Conservation (phyloP, 2,797 vertebrate species). For the Sebastes kiyomatsui region DNA sequence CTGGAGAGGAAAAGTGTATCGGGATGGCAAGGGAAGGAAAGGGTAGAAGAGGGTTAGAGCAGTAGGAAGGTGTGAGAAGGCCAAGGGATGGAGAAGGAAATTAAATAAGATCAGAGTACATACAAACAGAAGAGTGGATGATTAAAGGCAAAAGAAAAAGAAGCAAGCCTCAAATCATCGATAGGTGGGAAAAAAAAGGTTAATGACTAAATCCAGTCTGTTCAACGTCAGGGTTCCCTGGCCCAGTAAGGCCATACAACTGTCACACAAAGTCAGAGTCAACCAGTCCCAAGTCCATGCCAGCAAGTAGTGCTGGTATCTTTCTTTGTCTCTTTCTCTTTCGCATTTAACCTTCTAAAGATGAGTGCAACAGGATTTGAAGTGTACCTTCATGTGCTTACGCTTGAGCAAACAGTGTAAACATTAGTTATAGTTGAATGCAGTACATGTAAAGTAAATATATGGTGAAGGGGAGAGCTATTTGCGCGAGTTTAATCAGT, state of each 20-base stretch:
- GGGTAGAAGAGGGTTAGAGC: constrained; percentile 38
- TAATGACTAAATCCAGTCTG: constrained; percentile 49
- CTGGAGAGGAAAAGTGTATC: constrained; percentile 86
- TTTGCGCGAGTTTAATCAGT: not conserved
- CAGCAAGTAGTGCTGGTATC: constrained; percentile 6
- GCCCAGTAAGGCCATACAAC: constrained; percentile 20
- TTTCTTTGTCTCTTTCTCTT: not conserved
- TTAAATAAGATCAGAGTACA: constrained; percentile 56
- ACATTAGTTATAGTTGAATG: not conserved
- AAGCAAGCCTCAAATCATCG: constrained; percentile 70
- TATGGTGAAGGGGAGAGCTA: not conserved
- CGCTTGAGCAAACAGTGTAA: not conserved
- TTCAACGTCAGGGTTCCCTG: constrained; percentile 15
- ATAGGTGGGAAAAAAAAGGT: constrained; percentile 60
- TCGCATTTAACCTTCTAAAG: not conserved
- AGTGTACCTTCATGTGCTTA: not conserved
- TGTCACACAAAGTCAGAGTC: constrained; percentile 48
- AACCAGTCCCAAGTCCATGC: constrained; percentile 13
- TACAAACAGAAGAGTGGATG: constrained; percentile 66
- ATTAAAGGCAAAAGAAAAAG: constrained; percentile 75
- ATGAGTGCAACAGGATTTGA: not conserved
- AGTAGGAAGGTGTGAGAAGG: constrained; percentile 43
- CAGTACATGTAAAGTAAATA: not conserved
- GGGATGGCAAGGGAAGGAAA: constrained; percentile 58
- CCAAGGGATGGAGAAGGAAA: constrained; percentile 51